Evolutionary conservation across 2,113 vertebrate genomes (phyloP), one percentile per base, ranked within the genome.

Genomic region (Oryzias curvinotus): DNA sequence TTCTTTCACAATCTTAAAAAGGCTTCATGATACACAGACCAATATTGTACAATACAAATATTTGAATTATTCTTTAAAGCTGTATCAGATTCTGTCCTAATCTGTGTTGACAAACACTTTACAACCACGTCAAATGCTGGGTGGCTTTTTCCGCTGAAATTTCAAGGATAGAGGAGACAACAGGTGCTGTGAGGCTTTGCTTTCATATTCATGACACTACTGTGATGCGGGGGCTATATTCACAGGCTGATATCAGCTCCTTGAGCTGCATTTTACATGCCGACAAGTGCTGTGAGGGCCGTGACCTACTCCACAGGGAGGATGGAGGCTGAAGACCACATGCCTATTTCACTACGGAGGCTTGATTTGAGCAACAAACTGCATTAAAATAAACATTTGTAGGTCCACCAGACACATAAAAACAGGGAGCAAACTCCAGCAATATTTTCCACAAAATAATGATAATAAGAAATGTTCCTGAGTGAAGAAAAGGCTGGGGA

Each of bases 201-300:
- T 79, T 83, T 86, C 89, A 82, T 78, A 90, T 89, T 85, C 65
- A 80, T 88, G 88, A 75, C 90, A 86, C 68, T 81, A 70, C 85
- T 88, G 90, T 89, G 90, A 91, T 84, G 87, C 63, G 68, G 62
- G 10, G 62, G 82, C 88, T 92, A 89, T 90, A 91, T 91, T 90
- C 83, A 88, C 73, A 77, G 63, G 10, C 78, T 91, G 88, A 91
- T 84, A 90, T 92, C 89, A 92, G 82, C 81, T 88, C 75, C 87
- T 91, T 82, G 62, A 78, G 83, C 83, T 80, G 19, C 59, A 79
- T 82, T 71, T 50, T 59, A 73, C 72, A 81, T 88, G 83, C 74
- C 78, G 64, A 68, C 73, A 62, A 76, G 81, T 75, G 75, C 86
- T 79, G 23, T 2, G 42, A 52, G 74, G 77, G 69, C 44, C 54